phyloP scores from a whole-genome alignment of 2,797 vertebrate genomes.

The Brachyalestes nurse region DNA sequence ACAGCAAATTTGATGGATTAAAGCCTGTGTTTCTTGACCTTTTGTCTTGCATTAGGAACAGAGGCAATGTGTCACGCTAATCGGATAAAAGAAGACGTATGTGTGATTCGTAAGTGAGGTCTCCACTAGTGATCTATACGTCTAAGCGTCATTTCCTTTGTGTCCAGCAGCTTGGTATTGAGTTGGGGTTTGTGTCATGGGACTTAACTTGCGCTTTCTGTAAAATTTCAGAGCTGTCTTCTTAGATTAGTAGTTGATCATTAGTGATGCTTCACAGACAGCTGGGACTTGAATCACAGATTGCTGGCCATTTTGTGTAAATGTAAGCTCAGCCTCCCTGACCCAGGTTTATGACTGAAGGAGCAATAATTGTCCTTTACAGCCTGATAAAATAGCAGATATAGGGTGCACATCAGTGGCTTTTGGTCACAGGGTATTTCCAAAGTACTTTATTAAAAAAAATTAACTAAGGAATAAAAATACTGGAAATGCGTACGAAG shows the following conservation, averaged over 20 bases:
- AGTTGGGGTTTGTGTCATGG: constrained; percentile 49
- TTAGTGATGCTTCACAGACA: constrained; percentile 40
- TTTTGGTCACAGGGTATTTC: neutral
- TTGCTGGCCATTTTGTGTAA: constrained; percentile 6
- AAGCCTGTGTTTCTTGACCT: constrained; percentile 41
- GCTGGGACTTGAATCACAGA: constrained; percentile 35
- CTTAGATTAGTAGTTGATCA: constrained; percentile 45
- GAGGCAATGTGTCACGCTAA: constrained; percentile 35
- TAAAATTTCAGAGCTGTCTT: constrained; percentile 36
- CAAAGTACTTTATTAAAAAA: neutral
- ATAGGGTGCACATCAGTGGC: neutral
- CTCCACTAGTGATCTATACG: constrained; percentile 34
- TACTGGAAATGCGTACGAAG: no score
- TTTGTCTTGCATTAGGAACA: constrained; percentile 38
- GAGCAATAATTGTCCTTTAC: constrained; percentile 8
- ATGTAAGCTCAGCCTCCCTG: constrained; percentile 20
- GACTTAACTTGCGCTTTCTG: constrained; percentile 32
- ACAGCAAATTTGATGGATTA: constrained; percentile 36
- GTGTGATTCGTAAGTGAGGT: constrained; percentile 34
- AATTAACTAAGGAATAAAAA: no score
- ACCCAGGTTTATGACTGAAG: constrained; percentile 20
- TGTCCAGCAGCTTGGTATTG: constrained; percentile 53
- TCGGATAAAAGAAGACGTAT: constrained; percentile 39
- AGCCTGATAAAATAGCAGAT: neutral
- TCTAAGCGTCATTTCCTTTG: constrained; percentile 48